Percentiles rank a stretch among this genome's conserved stretches.
These are phyloP conservation scores for Propithecus coquereli DNA, from an alignment of 2,113 vertebrate genomes.

Conservation along the genomic window DNA sequence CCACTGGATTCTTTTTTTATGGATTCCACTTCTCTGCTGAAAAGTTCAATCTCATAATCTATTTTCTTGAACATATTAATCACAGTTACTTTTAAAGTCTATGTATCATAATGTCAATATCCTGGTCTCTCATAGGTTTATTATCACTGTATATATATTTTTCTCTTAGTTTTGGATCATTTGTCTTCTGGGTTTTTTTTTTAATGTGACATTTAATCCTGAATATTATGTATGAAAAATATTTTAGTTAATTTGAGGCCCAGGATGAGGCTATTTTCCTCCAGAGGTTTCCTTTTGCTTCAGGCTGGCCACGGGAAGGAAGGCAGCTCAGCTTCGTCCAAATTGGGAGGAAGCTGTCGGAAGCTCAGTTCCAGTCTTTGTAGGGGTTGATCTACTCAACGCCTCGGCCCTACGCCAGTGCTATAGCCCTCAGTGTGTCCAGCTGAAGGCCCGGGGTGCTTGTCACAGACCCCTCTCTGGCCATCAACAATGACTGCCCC, in stretches of 20 bases:
- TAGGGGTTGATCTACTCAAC: background rate
- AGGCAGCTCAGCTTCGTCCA: background rate
- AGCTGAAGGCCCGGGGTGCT: background rate
- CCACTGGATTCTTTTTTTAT: background rate
- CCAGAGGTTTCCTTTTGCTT: background rate
- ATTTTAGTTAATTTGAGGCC: background rate
- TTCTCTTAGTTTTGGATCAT: background rate
- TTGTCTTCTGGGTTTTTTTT: background rate
- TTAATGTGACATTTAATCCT: background rate
- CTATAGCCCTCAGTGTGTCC: background rate
- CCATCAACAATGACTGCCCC: background rate
- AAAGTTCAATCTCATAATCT: background rate
- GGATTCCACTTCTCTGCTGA: background rate
- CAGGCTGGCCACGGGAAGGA: background rate
- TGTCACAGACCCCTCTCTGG: background rate
- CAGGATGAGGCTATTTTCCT: background rate
- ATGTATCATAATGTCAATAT: background rate
- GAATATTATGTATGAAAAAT: background rate
- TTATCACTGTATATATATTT: background rate
- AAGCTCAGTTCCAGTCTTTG: background rate
- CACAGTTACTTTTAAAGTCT: background rate
- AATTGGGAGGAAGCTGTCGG: background rate
- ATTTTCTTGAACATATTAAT: background rate
- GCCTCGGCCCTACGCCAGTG: background rate
- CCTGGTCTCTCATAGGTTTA: background rate